A percentile compares a stretch with the other conserved stretches of the same genome.
Conservation (phyloP, 2,113 vertebrate genomes). For the Hippocampus zosterae region DNA sequence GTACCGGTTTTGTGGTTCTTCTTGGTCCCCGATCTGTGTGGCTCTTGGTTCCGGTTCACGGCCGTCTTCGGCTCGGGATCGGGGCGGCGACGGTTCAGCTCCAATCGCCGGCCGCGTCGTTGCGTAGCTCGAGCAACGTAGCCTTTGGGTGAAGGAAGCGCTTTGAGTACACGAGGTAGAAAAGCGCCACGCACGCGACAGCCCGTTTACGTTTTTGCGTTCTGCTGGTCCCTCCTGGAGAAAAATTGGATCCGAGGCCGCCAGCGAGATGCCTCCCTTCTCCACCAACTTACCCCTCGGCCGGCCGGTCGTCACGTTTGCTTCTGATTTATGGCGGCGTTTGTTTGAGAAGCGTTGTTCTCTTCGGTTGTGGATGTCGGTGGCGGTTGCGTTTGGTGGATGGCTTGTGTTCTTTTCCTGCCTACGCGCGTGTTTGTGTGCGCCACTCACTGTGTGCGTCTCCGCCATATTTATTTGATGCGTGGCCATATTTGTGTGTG, state of each 20-base stretch:
- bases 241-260: too few relatives aligned
- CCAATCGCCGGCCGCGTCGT: too few relatives aligned
- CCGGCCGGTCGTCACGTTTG: not conserved
- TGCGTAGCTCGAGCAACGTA: too few relatives aligned
- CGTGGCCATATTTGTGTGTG: conserved; percentile 39
- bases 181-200: too few relatives aligned
- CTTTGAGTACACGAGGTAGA: too few relatives aligned
- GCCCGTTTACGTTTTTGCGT: too few relatives aligned
- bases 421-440: conserved; percentile 20
- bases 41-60: not conserved
- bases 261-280: too few relatives aligned
- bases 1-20: too few relatives aligned
- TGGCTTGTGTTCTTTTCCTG: not conserved
- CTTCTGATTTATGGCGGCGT: not conserved
- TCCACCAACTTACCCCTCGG: too few relatives aligned
- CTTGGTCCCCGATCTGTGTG: not conserved
- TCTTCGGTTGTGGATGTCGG: not conserved
- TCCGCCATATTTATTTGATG: conserved; percentile 55
- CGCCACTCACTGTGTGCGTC: conserved; percentile 47
- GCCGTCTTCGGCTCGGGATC: not conserved
- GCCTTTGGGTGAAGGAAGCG: too few relatives aligned
- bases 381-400: not conserved
- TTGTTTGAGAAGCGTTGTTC: not conserved
- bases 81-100: too few relatives aligned
- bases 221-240: too few relatives aligned